Evolutionary conservation across 2,888 invertebrate genomes (phyloP), one percentile per base, ranked within the genome.

Genomic region (Cryptus armator): DNA sequence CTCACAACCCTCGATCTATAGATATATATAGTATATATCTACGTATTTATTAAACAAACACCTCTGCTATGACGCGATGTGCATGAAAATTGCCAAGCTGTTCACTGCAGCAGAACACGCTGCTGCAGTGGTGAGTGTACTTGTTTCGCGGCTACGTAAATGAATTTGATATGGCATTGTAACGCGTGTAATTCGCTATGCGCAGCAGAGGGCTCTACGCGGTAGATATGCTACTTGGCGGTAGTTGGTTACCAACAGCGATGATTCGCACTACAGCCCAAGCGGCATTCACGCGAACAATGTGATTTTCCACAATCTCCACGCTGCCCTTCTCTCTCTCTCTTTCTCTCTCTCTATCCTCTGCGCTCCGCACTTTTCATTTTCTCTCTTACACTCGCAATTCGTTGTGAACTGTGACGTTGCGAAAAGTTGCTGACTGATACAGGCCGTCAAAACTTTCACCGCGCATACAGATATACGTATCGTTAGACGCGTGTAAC

Each of bases 361-460:
- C 24, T 64, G n/a, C n/a, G 9, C 44, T 10, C 37, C 46, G n/a
- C 19, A 7, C 10, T 9, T 14, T 14, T 32, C 43, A 5, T 43
- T 48, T 24, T 16, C 5, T 70, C 44, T 51, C 16, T 16, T 62
- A 12, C 64, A 46, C 53, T 75, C 46, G 71, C 75, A 48, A 9
- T 37, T 64, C 80, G 67, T 82, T 78, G 78, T 56, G 64, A 85
- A 66, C 78, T 75, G 78, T 70, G 43, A 67, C 67, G 84, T 82
- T 71, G 81, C 74, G 78, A 85, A 85, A 84, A 78, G 44, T 70
- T 70, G 75, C 81, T 78, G 81, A 82, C 81, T 85, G 84, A 84
- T 84, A 81, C 84, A 75, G 70, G 75, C 66, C 74, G 74, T 75
- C 66, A 70, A 75, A 85, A 85, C 84, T 85, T 85, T 85, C 84